Evolutionary conservation across 2,888 invertebrate species (phyloP), one percentile per base, ranked within the genome.

Genomic region (Lasioglossum marginatum): DNA sequence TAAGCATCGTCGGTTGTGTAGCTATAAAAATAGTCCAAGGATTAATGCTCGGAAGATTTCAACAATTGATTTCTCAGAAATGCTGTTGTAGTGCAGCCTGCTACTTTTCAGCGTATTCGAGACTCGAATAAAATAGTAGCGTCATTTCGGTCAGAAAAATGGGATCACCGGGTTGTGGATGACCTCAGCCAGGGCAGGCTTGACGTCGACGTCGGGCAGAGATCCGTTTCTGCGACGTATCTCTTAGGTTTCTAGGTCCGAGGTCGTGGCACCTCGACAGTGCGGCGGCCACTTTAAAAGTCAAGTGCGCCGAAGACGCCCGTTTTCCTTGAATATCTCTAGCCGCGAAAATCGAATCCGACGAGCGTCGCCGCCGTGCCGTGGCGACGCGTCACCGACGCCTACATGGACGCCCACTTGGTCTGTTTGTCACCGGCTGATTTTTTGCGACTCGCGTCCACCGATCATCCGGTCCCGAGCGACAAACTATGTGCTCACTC

Each of bases 351-450:
- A 70, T 40, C 40, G 40, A 70, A 37, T 37, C 70, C 40, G 40
- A 37, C 70, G 40, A 12, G 48, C 48, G 23, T 40, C 37, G 14
- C 31, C 40, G 4, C 23, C 34, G 68, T n/a, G 37, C 37, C 52
- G 31, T 40, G n/a, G 57, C n/a, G 57, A 57, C 57, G 31, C 63
- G 63, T 66, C 63, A 66, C 63, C 63, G 63, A 66, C 63, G 63
- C 63, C 82, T 57, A 78, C 78, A n/a, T n/a, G 70, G 40, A 57
- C 78, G 78, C 78, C 78, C 57, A 71, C 71, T 57, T 37, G 19
- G 23, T 19, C 14, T 52, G 40, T 77, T 70, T 40, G 63, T 70
- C 40, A 40, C 40, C 40, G 27, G 70, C n/a, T 71, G 40, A 40
- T 71, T 66, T 66, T 66, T 66, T 66, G 63, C 63, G 31, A 66